Evolutionary conservation across 1,140 invertebrate genomes (phyloP), one percentile per base, ranked within the genome.

Genomic region (Panulirus ornatus): DNA sequence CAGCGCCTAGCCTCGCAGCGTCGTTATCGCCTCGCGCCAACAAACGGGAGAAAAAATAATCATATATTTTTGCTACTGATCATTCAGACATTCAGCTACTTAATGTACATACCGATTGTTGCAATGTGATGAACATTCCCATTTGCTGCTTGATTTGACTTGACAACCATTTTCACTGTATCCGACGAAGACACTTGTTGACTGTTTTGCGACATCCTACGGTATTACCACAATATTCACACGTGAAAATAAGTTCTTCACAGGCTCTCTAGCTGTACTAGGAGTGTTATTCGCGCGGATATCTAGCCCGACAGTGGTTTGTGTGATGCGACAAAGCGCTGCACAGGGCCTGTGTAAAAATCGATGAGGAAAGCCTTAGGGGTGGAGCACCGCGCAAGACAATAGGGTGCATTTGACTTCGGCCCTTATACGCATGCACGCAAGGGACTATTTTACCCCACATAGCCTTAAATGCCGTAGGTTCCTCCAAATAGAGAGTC

Each of bases 141-240:
- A 73, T 54, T 91, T 2, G 84, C 38, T 0, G 90, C 73, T 42
- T 91, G 90, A 71, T 71, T 87, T 5, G 84, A 82, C 47, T 91
- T 91, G n/a, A 91, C 90, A 54, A 91, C 90, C 84, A 91, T 91
- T 71, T 91, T 91, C 1, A 91, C 90, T 6, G 90, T 19, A 6
- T 91, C 90, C 9, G 90, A 63, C 36, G 76, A 78, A 16, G 83
- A 75, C 6, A 87, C 84, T 91, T 85, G 89, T 40, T 78, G 84
- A 34, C 51, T 86, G 36, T 87, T 91, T 22, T 84, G 73, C 44
- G 90, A 84, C 85, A 81, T 82, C 36, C 70, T 82, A 19, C n/a
- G 3, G 36, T n/a, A 42, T 38, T 51, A 51, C 47, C 36, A 44
- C 58, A 8, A 3, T 42, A 9, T 30, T 11, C 6, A 71, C 16